Base-by-base conservation (phyloP, 2,888 invertebrate genomes). In the Drosophila paramelanica region DNA sequence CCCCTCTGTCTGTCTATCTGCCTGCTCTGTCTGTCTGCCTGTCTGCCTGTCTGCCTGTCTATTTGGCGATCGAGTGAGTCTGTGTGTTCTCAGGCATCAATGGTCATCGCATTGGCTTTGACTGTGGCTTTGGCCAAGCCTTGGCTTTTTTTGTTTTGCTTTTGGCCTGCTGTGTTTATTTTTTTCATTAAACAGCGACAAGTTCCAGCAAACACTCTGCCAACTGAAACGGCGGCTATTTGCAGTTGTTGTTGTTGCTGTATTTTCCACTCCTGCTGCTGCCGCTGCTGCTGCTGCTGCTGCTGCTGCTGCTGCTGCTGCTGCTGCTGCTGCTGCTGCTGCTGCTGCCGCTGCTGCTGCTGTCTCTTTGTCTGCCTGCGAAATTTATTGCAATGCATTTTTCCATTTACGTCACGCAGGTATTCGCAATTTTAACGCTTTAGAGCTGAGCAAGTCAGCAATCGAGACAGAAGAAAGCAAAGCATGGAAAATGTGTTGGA, bases 21-120 rank as follows among this genome's bases (percentile, higher is more conserved):
- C 47, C 61, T 50, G 27, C 38, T 55, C 41, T 61, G n/a, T 77
- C 60, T 73, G 23, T 23, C 23, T 23, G 23, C 57, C 46, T 36
- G 20, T 46, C 45, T 56, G 43, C 39, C 58, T 36, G 8, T 17
- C 57, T 67, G 42, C 39, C 56, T 27, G 52, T 56, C 51, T 47
- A 58, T 50, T 52, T 57, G 58, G 23, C 52, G 52, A 50, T 67
- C 50, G 50, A 56, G 45, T 69, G 62, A 57, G 64, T 62, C 60
- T 80, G 81, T 79, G 81, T 84, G 84, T 84, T 89, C 89, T 89
- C 76, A 76, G 59, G 51, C 89, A 89, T 84, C 89, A 89, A 84
- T 52, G 81, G 59, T 71, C 66, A 64, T 73, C 64, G 75, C 73
- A 59, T 61, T 75, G 52, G 61, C 67, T 59, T 66, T 64, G 75